Conservation (phyloP, 2,113 vertebrate genomes). For the Cheirogaleus medius region DNA sequence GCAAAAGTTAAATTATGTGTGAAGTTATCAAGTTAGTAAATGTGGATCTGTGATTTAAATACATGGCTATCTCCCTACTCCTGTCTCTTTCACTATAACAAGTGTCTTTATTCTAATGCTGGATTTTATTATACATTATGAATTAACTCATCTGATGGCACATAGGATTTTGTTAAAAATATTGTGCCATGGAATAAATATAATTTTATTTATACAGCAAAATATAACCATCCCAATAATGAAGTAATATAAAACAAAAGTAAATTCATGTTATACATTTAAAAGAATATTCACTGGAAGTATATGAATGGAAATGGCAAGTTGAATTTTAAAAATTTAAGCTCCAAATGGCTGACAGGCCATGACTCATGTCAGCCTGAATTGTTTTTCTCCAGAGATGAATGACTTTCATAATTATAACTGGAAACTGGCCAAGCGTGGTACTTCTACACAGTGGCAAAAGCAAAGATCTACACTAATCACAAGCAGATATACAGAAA, state of each 20-base stretch:
- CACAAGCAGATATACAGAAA: background rate
- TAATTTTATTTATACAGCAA: background rate
- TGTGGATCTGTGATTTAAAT: background rate
- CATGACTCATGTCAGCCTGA: background rate
- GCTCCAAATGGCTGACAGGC: background rate
- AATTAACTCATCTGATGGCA: background rate
- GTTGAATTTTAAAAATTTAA: background rate
- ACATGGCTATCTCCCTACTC: background rate
- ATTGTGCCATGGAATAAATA: background rate
- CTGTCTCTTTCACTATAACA: background rate
- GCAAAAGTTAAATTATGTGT: background rate
- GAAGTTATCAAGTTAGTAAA: background rate
- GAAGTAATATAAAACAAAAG: background rate
- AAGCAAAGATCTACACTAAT: background rate
- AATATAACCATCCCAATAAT: background rate
- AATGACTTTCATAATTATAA: background rate
- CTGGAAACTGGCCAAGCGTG: background rate
- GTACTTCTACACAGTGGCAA: background rate
- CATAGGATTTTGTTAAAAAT: background rate
- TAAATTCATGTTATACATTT: background rate
- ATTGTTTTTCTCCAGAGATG: conserved; percentile 9
- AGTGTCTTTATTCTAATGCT: background rate
- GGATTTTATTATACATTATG: background rate
- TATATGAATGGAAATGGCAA: background rate
- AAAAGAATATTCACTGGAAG: background rate